Conservation (phyloP, 2,797 vertebrate genomes). For the Hapalemur alaotrensis region DNA sequence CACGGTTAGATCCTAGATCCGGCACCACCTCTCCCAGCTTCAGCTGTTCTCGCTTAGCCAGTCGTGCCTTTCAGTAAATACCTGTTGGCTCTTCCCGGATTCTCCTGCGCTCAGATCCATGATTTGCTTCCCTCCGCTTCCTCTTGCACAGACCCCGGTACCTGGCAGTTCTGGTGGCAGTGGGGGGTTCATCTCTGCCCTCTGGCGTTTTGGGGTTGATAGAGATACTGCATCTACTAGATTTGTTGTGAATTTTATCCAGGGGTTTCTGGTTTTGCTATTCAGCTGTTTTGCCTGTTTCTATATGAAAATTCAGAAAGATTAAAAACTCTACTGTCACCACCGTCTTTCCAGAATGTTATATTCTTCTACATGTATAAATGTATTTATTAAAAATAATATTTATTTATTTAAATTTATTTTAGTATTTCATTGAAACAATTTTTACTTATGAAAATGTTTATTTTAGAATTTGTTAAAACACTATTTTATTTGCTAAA, state of each 20-base stretch:
- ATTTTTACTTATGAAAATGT: neutral
- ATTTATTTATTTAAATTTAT: neutral
- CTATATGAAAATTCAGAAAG: neutral
- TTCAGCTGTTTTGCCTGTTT: neutral
- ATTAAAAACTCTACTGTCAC: neutral
- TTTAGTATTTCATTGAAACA: neutral
- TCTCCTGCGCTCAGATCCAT: neutral
- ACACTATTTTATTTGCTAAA: neutral
- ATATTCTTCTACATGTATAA: neutral
- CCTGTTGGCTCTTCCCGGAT: neutral
- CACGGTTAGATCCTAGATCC: fast-evolving
- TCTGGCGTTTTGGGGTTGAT: neutral
- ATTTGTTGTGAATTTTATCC: neutral
- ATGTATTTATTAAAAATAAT: neutral
- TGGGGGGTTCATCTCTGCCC: neutral
- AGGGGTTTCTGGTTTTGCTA: neutral
- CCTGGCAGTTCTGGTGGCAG: fast-evolving
- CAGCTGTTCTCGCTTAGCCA: neutral
- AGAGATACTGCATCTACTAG: neutral
- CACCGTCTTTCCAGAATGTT: neutral
- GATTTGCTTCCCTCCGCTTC: neutral
- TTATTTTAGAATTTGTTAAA: neutral
- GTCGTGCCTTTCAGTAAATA: neutral
- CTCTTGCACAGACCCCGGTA: neutral
- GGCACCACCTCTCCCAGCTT: neutral